These are phyloP conservation scores for Nesometra sesokonis DNA, from an alignment of 35 echinoderm and acorn worm species.

Conservation along the genomic window DNA sequence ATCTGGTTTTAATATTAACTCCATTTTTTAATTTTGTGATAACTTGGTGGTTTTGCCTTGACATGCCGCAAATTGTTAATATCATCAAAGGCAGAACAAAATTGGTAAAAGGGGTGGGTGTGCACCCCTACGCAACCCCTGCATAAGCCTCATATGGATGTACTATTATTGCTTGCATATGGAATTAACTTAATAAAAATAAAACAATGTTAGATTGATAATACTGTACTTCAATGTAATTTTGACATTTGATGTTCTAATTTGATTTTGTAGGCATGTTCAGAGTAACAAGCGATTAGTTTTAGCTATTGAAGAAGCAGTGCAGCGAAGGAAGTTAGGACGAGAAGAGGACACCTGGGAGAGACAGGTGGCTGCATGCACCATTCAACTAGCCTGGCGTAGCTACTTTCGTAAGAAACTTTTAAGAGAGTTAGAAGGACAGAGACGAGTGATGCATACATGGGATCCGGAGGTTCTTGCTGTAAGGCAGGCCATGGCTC, in stretches of 20 bases:
- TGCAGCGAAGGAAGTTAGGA: not conserved
- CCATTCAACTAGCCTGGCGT: conserved; percentile 30
- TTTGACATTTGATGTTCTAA: not conserved
- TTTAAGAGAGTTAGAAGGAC: conserved; percentile 10
- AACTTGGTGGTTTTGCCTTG: no score
- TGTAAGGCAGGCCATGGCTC: conserved; percentile 18
- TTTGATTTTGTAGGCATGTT: not conserved
- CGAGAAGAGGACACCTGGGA: conserved; percentile 28
- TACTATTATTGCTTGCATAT: no score
- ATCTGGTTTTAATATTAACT: no score
- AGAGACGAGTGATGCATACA: conserved; percentile 23
- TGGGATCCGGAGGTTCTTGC: conserved; percentile 38
- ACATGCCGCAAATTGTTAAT: no score
- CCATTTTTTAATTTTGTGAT: no score
- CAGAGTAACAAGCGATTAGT: conserved; percentile 1
- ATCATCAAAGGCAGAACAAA: no score
- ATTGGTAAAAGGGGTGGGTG: no score
- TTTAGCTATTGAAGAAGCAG: not conserved
- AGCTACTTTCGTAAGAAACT: conserved; percentile 16
- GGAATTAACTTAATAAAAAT: no score
- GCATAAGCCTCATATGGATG: no score
- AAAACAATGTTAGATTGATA: no score
- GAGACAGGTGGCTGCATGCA: conserved; percentile 35
- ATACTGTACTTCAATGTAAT: no score
- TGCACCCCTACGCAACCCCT: no score